A percentile compares a stretch with the other conserved stretches of the same genome.
Conservation (phyloP, 2,113 vertebrate species). For the Notothenia coriiceps region DNA sequence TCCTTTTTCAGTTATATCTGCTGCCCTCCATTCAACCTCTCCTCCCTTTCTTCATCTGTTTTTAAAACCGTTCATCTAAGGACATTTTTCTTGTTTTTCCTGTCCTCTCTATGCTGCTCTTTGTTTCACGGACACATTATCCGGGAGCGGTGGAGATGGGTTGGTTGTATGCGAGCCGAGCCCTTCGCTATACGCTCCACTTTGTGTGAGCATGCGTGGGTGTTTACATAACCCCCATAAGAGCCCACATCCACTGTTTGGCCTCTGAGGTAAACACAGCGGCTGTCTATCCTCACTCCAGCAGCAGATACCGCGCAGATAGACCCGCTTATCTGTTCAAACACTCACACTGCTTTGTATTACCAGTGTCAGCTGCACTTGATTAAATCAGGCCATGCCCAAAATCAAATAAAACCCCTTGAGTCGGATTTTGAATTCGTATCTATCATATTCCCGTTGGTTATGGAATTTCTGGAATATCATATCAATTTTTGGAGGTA, state of each 20-base stretch:
- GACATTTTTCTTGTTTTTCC: slow-evolving; percentile 36
- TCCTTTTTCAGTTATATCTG: slow-evolving; percentile 27
- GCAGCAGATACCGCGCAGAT: slow-evolving; percentile 58
- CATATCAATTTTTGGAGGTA: slow-evolving; percentile 23
- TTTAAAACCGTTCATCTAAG: slow-evolving; percentile 35
- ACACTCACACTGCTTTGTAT: slow-evolving; percentile 68
- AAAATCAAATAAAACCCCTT: slow-evolving; percentile 72
- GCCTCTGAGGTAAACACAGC: slow-evolving; percentile 70
- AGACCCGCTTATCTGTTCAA: slow-evolving; percentile 68
- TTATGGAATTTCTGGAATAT: slow-evolving; percentile 60
- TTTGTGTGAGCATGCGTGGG: slow-evolving; percentile 61
- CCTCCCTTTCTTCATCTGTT: slow-evolving; percentile 54
- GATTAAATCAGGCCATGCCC: slow-evolving; percentile 75
- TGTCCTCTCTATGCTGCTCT: slow-evolving; percentile 11
- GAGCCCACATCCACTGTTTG: slow-evolving; percentile 64
- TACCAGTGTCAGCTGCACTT: slow-evolving; percentile 62
- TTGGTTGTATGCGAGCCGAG: neutral
- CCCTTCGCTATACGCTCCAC: slow-evolving; percentile 30
- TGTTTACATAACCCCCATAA: slow-evolving; percentile 75
- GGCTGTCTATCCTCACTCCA: slow-evolving; percentile 56
- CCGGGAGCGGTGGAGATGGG: slow-evolving; percentile 18
- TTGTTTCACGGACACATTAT: slow-evolving; percentile 41
- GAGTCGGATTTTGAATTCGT: slow-evolving; percentile 61
- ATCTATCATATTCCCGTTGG: slow-evolving; percentile 43
- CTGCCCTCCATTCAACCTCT: slow-evolving; percentile 59